Evolutionary conservation across 1,140 invertebrate genomes (phyloP).

Genomic region (Saccostrea glomerata): DNA sequence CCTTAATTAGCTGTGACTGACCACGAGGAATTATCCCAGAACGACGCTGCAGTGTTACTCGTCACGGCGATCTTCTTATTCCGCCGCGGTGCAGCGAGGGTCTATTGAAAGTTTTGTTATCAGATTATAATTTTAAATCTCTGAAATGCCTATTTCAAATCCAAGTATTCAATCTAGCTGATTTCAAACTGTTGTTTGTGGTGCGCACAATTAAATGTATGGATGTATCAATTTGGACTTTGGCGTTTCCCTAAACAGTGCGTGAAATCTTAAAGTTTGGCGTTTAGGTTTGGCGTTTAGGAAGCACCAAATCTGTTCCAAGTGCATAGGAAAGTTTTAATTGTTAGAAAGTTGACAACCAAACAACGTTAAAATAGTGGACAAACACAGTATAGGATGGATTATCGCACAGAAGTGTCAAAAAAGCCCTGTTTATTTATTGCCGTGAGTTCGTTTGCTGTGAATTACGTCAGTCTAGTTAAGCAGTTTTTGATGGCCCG

Average conservation of each 20-base stretch:
- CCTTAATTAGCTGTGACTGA: neutral
- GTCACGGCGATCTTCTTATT: neutral
- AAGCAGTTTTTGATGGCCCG: neutral
- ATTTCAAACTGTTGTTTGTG: neutral
- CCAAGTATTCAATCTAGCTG: neutral
- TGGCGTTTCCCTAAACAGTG: neutral
- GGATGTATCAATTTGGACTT: neutral
- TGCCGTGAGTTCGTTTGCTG: neutral
- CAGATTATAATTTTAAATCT: constrained; percentile 32
- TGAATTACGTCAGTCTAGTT: constrained; percentile 2
- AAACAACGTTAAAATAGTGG: constrained; percentile 23
- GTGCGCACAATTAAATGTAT: too few species aligned
- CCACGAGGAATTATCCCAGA: neutral
- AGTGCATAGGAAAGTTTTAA: neutral
- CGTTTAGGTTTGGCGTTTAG: neutral
- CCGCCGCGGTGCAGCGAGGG: neutral
- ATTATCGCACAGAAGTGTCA: constrained; percentile 7
- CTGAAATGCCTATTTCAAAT: constrained; percentile 19
- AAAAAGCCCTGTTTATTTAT: neutral
- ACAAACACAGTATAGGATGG: constrained; percentile 17
- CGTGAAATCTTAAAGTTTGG: neutral
- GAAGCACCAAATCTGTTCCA: neutral
- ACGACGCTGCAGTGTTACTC: neutral
- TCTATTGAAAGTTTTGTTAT: constrained; percentile 25
- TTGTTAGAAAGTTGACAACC: constrained; percentile 2